These are phyloP conservation scores for Tineola bisselliella DNA, from an alignment of 2,888 invertebrate species.

Conservation along the genomic window DNA sequence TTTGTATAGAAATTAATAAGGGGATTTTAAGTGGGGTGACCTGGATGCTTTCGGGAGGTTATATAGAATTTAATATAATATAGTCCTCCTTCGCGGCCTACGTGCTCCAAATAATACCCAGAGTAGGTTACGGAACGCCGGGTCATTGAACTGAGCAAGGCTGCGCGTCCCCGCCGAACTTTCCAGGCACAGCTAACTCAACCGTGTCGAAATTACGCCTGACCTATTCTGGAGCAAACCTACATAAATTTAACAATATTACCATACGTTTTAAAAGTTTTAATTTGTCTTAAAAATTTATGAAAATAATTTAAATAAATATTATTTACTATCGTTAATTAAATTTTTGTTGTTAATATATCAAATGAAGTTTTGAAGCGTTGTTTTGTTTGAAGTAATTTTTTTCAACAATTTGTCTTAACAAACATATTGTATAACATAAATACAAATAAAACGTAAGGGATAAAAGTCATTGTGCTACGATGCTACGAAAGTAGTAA, in stretches of 20 bases:
- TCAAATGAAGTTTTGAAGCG: no score
- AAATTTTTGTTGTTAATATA: no score
- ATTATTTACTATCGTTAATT: no score
- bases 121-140: constrained; percentile 58
- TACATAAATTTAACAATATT: not conserved
- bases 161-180: constrained; percentile 35
- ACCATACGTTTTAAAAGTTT: not conserved
- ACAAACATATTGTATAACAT: no score
- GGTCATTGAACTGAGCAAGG: constrained; percentile 47
- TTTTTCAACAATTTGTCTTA: no score
- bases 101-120: constrained; percentile 55
- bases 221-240: not conserved
- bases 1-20: not conserved
- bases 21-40: constrained; percentile 28
- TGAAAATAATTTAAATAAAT: no score
- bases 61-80: constrained; percentile 29
- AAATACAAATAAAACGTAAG: no score
- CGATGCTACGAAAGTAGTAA: not conserved
- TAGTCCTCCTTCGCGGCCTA: constrained; percentile 31
- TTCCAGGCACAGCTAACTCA: constrained; percentile 29
- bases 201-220: constrained; percentile 3
- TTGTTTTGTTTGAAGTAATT: no score
- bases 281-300: no score
- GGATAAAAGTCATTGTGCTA: not conserved
- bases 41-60: constrained; percentile 48